phyloP scores from a whole-genome alignment of 2,888 invertebrate species.

The Mycalesis mineus region DNA sequence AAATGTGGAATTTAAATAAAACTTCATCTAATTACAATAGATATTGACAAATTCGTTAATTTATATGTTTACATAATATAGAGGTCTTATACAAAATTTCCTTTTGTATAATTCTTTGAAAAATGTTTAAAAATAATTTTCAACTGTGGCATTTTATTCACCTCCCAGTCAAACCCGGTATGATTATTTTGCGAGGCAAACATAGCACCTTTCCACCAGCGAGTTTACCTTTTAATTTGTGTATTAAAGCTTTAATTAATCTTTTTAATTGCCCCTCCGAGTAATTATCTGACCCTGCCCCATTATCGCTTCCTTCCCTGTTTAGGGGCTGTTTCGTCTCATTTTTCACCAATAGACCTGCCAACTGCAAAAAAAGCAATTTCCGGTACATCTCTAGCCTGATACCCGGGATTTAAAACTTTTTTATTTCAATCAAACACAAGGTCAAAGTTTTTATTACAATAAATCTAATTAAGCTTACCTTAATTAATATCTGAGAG shows the following conservation, averaged over 20 bases:
- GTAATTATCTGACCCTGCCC: conserved; percentile 25
- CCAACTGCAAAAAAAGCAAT: conserved; percentile 2
- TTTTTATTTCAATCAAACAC: neutral
- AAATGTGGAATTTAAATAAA: no score
- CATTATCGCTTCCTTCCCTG: conserved; percentile 11
- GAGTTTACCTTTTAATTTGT: conserved; percentile 35
- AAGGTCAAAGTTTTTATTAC: no score
- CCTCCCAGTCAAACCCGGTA: neutral
- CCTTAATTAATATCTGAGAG: no score
- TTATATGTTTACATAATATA: no score
- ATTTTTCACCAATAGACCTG: conserved; percentile 1
- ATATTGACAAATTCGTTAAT: no score
- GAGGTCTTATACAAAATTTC: no score
- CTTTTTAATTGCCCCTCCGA: conserved; percentile 42
- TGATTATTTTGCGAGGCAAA: neutral
- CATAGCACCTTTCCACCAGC: neutral
- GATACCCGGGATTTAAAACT: conserved; percentile 1
- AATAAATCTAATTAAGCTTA: no score
- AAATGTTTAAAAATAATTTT: no score
- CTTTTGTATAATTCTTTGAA: no score
- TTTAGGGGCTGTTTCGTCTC: conserved; percentile 10
- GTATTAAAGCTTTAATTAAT: conserved; percentile 49
- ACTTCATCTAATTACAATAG: no score
- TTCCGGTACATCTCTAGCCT: neutral
- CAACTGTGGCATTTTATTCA: no score